phyloP scores from a whole-genome alignment of 2,797 vertebrate species.

The Lycodopsis pacificus region DNA sequence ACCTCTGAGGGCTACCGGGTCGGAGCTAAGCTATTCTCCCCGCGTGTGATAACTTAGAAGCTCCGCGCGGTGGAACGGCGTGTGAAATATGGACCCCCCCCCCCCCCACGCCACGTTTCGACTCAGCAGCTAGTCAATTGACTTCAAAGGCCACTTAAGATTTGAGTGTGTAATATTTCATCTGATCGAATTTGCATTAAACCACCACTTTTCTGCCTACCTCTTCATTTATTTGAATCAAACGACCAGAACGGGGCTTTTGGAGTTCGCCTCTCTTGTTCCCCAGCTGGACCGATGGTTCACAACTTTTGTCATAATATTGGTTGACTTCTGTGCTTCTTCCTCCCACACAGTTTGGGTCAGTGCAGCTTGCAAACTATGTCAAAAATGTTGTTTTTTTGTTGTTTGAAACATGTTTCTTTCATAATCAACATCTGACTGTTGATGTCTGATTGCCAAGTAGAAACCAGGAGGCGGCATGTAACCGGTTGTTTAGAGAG shows the following conservation, averaged over 20 bases:
- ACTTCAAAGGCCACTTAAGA: slow-evolving; percentile 81
- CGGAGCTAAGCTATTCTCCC: slow-evolving; percentile 53
- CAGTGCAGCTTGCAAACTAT: not conserved
- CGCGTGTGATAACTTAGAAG: slow-evolving; percentile 58
- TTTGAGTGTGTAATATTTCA: slow-evolving; percentile 80
- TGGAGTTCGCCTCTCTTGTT: slow-evolving; percentile 52
- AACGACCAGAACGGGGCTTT: slow-evolving; percentile 46
- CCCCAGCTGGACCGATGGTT: slow-evolving; percentile 25
- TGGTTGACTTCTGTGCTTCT: not conserved
- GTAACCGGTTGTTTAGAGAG: slow-evolving; percentile 47
- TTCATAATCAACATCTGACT: slow-evolving; percentile 15
- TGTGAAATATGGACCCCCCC: slow-evolving; percentile 75
- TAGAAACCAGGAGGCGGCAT: slow-evolving; percentile 23
- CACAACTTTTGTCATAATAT: slow-evolving; percentile 25
- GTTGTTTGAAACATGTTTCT: too few relatives aligned
- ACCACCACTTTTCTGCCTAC: slow-evolving; percentile 65
- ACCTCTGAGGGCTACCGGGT: slow-evolving; percentile 46
- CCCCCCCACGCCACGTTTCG: slow-evolving; percentile 48
- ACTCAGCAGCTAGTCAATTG: slow-evolving; percentile 77
- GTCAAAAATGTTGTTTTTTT: not conserved
- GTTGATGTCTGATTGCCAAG: slow-evolving; percentile 28
- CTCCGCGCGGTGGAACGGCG: slow-evolving; percentile 57
- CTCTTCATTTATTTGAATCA: slow-evolving; percentile 76
- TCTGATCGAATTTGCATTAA: slow-evolving; percentile 78
- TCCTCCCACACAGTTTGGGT: slow-evolving; percentile 17